These are phyloP conservation scores for Pachycephus smyrnensis DNA, from an alignment of 2,888 invertebrate species.

Conservation along the genomic window DNA sequence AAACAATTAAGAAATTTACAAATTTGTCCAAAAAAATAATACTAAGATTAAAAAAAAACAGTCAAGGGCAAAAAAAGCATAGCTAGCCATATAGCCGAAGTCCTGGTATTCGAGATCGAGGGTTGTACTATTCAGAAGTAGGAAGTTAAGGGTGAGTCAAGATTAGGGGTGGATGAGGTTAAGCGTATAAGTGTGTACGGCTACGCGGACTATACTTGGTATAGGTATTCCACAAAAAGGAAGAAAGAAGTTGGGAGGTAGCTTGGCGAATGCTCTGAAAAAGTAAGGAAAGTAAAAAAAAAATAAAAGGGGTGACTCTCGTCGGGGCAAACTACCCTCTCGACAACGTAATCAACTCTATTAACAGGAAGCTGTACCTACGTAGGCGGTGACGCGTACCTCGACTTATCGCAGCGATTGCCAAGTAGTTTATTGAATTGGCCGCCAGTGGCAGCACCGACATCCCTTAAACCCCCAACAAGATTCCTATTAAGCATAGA, in stretches of 20 bases:
- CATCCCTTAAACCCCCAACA: neutral
- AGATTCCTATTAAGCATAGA: neutral
- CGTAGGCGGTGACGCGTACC: neutral
- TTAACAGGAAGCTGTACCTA: neutral
- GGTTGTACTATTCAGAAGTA: neutral
- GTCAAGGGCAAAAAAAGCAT: neutral
- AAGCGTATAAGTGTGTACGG: neutral
- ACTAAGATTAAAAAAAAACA: neutral
- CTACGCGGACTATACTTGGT: neutral
- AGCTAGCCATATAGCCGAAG: neutral
- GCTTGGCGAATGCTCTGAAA: neutral
- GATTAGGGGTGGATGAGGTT: neutral
- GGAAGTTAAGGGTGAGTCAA: neutral
- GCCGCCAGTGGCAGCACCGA: neutral
- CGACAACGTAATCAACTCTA: slow-evolving; percentile 1
- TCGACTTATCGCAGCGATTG: neutral
- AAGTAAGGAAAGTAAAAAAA: neutral
- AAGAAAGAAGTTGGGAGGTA: neutral
- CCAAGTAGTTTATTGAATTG: neutral
- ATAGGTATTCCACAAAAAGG: neutral
- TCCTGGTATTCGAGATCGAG: neutral
- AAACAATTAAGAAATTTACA: neutral
- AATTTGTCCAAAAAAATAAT: neutral
- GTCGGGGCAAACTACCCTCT: slow-evolving; percentile 1
- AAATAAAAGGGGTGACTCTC: neutral